Evolutionary conservation across 2,888 invertebrate species (phyloP).

Genomic region (Meandrusa payeni): DNA sequence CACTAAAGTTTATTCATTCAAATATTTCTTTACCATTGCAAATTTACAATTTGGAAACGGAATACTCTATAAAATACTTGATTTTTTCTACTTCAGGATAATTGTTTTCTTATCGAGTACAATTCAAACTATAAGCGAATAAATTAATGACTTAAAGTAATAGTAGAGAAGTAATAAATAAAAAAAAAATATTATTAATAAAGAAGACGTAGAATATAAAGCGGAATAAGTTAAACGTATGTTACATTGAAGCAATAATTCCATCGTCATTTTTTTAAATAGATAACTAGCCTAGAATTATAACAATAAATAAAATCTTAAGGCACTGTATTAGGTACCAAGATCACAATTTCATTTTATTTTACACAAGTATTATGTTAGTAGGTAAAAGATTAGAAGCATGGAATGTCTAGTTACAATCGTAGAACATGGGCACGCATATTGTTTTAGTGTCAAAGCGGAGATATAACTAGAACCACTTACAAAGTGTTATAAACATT

Average conservation of each 20-base stretch:
- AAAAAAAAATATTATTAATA: conserved; percentile 37
- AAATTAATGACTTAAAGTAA: conserved; percentile 41
- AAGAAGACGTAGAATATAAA: conserved; percentile 33
- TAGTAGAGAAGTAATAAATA: conserved; percentile 52
- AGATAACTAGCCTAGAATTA: conserved; percentile 67
- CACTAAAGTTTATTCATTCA: conserved; percentile 12
- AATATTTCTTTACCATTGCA: not conserved
- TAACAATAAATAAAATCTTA: conserved; percentile 79
- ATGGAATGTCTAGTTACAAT: conserved; percentile 70
- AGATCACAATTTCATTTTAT: conserved; percentile 73
- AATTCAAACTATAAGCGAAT: conserved; percentile 27
- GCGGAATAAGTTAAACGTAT: conserved; percentile 52
- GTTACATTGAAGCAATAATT: conserved; percentile 55
- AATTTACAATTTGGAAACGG: not conserved
- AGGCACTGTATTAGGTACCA: conserved; percentile 76
- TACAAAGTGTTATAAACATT: conserved; percentile 45
- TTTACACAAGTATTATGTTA: conserved; percentile 45
- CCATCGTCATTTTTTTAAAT: conserved; percentile 66
- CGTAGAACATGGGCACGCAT: conserved; percentile 35
- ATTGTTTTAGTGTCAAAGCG: conserved; percentile 46
- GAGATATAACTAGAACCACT: conserved; percentile 52
- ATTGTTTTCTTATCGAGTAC: conserved; percentile 13
- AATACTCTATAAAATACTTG: conserved; percentile 3
- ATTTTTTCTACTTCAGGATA: conserved; percentile 10
- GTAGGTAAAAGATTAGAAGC: conserved; percentile 53